phyloP scores from a whole-genome alignment of 2,113 vertebrate genomes.

The Mixornis gularis region DNA sequence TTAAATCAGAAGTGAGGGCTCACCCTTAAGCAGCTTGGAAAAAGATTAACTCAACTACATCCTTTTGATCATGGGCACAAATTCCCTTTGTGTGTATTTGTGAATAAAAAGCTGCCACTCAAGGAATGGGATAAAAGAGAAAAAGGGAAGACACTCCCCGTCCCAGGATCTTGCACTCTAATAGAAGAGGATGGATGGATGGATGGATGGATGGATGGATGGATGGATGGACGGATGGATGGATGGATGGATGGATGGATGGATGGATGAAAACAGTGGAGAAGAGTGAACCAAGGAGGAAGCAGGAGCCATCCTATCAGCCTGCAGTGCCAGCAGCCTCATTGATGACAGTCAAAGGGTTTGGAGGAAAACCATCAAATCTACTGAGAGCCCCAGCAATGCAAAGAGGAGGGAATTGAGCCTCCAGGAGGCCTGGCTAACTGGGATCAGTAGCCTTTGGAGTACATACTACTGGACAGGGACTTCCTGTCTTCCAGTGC shows the following conservation, averaged over 20 bases:
- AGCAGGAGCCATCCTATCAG: background rate
- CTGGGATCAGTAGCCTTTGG: background rate
- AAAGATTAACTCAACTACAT: background rate
- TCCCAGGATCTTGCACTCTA: background rate
- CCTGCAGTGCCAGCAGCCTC: background rate
- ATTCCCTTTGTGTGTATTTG: background rate
- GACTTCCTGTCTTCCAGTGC: background rate
- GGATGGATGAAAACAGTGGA: background rate
- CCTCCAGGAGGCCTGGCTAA: background rate
- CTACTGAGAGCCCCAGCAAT: background rate
- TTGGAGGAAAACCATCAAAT: background rate
- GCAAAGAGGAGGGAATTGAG: background rate
- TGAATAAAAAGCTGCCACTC: background rate
- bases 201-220: background rate
- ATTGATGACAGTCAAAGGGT: background rate
- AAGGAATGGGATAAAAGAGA: background rate
- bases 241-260: background rate
- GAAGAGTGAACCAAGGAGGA: background rate
- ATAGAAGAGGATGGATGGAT: background rate
- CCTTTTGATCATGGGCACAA: background rate
- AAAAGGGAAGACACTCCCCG: background rate
- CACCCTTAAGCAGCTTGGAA: background rate
- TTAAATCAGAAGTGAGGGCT: background rate
- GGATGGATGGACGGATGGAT: background rate
- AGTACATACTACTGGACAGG: background rate